Conservation (phyloP, 2,888 invertebrate genomes). For the Microplitis deprimator region DNA sequence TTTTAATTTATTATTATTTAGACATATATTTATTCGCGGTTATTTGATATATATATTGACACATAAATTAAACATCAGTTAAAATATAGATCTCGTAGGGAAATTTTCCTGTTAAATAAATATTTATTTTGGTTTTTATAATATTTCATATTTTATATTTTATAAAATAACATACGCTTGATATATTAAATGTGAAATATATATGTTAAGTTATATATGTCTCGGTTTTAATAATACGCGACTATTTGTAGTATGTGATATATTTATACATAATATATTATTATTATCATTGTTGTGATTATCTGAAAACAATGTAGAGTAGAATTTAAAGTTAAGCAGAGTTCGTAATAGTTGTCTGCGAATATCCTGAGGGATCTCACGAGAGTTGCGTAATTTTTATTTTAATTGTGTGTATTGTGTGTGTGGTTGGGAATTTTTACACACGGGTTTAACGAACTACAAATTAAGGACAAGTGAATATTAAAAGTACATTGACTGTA, state of each 20-base stretch:
- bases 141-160: no score
- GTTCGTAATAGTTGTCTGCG: conserved; percentile 1
- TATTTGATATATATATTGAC: no score
- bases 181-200: no score
- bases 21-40: no score
- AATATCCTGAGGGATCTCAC: conserved; percentile 22
- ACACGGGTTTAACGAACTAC: conserved; percentile 3
- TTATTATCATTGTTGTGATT: neutral
- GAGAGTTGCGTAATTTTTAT: conserved; percentile 12
- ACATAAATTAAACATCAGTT: no score
- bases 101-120: no score
- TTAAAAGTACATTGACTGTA: conserved; percentile 10
- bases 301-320: neutral
- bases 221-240: neutral
- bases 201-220: no score
- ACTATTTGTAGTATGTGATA: neutral
- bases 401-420: neutral
- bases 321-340: neutral
- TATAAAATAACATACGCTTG: no score
- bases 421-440: neutral
- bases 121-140: no score
- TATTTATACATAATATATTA: neutral
- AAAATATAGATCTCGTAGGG: no score
- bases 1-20: no score
- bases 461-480: conserved; percentile 21